Base-by-base conservation (phyloP, 2,797 vertebrate species). In the Loris lydekkerianus region DNA sequence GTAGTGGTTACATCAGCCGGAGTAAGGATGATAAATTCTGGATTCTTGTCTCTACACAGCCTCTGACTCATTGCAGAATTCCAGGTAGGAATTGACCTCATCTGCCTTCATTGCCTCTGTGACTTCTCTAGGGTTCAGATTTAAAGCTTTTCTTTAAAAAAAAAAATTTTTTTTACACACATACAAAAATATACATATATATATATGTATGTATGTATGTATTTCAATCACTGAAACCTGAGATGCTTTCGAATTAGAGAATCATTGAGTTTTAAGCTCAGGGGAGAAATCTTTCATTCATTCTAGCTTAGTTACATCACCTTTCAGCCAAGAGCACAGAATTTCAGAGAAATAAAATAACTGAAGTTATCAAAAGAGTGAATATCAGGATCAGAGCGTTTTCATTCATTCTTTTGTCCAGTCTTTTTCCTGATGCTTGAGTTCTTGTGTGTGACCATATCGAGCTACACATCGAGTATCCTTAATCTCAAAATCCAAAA, bases 1-100 rank as follows among this genome's bases (percentile, higher is more conserved):
- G 89, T 77, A 78, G 96, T 73, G 95, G 73, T 96, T 97, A 90
- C 97, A 92, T 96, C 94, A 97, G 96, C 95, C 91, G 13, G 91
- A 77, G 82, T 90, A 80, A 94, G 96, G 89, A 93, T 40, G 95
- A 96, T 95, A 75, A 94, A 96, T 95, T 90, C 91, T 91, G 31
- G 73, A 86, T 58, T 78, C 81, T 89, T 82, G 84, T 96, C 73
- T 53, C 76, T 89, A 83, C 61, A 67, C 56, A 40, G 49, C 91
- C 88, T 91, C 72, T 91, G 92, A 92, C 76, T 97, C 97, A 96
- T 43, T 81, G 58, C 27, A 89, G 80, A 67, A 72, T 91, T 91
- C 58, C 75, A 85, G 92, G 87, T 86, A 60, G 92, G 58, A 81
- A 78, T 81, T 73, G 31, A 84, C 15, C 76, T 60, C 25, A 46